Evolutionary conservation across 2,113 vertebrate genomes (phyloP), one percentile per base, ranked within the genome.

Genomic region (Ceyx cyanopectus): DNA sequence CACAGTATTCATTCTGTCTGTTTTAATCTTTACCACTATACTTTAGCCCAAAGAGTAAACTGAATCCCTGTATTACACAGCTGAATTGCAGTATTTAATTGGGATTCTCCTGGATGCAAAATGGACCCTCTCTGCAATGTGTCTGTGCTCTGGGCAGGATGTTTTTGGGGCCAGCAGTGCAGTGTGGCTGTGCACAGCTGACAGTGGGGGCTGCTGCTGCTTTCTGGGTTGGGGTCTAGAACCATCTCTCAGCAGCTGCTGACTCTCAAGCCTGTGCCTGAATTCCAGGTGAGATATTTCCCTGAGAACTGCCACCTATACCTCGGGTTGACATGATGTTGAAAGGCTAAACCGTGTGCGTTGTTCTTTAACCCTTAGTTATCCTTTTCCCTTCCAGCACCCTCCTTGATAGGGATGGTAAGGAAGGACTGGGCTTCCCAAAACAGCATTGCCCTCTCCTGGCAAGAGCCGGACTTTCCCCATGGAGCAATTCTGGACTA

Each of bases 391-490:
- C 95, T 97, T 98, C 95, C 97, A 99, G 99, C 98, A 97, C 99
- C 98, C 41, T 98, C 98, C 92, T 97, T 99, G 96, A 98, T 99
- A 92, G 98, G 98, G 75, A 95, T 98, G 96, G 97, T 99, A 95
- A 99, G 99, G 96, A 99, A 99, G 96, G 99, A 99, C 98, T 99
- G 99, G 99, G 99, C 99, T 92, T 99, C 99, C 95, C 99, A 98
- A 93, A 99, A 98, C 98, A 99, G 98, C 97, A 99, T 99, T 94
- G 99, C 99, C 89, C 98, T 99, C 87, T 99, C 99, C 82, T 99
- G 99, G 99, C 99, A 98, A 97, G 98, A 99, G 90, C 99, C 99
- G 26, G 98, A 98, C 96, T 98, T 98, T 96, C 97, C 98, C 91
- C 91, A 95, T 63, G 97, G 98, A 96, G 97, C 97, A 93, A 97